phyloP scores from a whole-genome alignment of 2,797 vertebrate species.

The Propithecus perrieri region DNA sequence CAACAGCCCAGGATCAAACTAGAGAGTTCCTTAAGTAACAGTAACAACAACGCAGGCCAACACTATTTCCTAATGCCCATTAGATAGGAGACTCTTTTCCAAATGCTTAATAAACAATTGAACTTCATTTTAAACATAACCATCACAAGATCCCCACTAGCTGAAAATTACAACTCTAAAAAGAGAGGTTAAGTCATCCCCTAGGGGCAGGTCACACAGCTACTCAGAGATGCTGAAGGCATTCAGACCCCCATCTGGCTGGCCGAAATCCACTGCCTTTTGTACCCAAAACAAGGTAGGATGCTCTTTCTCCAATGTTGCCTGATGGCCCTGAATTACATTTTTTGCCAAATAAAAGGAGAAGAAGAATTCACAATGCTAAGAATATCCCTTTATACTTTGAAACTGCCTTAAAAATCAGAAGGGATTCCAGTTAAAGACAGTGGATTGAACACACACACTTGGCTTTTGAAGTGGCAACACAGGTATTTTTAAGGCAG shows the following conservation, averaged over 20 bases:
- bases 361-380: not conserved
- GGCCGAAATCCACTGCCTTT: not conserved
- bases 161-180: conserved; percentile 9
- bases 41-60: not conserved
- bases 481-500: not conserved
- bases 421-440: not conserved
- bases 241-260: not conserved
- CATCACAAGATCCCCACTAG: not conserved
- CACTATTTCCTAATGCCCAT: not conserved
- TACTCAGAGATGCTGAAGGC: not conserved
- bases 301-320: not conserved
- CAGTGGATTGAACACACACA: not conserved
- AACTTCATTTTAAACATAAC: not conserved
- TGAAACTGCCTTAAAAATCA: conserved; percentile 8
- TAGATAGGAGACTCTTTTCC: not conserved
- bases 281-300: not conserved
- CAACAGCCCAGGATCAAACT: not conserved
- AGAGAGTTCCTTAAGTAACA: not conserved
- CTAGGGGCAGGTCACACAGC: not conserved
- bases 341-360: not conserved
- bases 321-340: not conserved
- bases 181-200: not conserved
- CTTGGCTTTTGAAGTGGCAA: not conserved
- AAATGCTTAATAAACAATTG: not conserved
- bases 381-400: not conserved